Evolutionary conservation across 1,140 invertebrate species (phyloP), one percentile per base, ranked within the genome.

Genomic region (Caenorhabditis remanei): DNA sequence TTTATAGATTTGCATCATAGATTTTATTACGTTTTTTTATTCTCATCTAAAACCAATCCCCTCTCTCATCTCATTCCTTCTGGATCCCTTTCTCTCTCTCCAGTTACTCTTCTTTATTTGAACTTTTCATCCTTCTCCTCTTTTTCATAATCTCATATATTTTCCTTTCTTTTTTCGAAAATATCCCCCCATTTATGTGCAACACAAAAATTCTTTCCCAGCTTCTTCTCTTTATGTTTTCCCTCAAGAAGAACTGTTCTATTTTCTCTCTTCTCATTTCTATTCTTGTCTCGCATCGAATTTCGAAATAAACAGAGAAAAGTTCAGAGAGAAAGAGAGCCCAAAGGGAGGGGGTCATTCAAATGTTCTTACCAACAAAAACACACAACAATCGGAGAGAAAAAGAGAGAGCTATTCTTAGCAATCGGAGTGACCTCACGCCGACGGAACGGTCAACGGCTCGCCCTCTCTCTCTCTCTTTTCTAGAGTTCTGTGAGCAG

Each of bases 221-320:
- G 3, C 58, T 32, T 32, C 13, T 16, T 53, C 32, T 53, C 50
- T 4, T 9, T 53, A 13, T 13, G 50, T 19, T n/a, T n/a, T 9
- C n/a, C n/a, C 19, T 19, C 14, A 58, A 19, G 55, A 63, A 21
- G n/a, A 43, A 19, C 41, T 71, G 65, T 71, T 71, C 65, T 71
- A 71, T 71, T 71, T 71, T 71, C 65, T 24, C 46, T 24, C 41
- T 46, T 50, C n/a, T 46, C 11, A 24, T 8, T 71, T 71, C 43
- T 79, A 79, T 79, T 79, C 40, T 79, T n/a, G 71, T 79, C 40
- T 24, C 71, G 4, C 46, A 19, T 79, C 71, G 46, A 79, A 79
- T 79, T 79, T 79, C 71, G 71, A 2, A 79, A 79, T 53, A 79
- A 79, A n/a, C 71, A 79, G 13, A 50, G 32, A 79, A 13, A 79